Base-by-base conservation (phyloP, 2,113 vertebrate species). In the Corynorhinus townsendii region DNA sequence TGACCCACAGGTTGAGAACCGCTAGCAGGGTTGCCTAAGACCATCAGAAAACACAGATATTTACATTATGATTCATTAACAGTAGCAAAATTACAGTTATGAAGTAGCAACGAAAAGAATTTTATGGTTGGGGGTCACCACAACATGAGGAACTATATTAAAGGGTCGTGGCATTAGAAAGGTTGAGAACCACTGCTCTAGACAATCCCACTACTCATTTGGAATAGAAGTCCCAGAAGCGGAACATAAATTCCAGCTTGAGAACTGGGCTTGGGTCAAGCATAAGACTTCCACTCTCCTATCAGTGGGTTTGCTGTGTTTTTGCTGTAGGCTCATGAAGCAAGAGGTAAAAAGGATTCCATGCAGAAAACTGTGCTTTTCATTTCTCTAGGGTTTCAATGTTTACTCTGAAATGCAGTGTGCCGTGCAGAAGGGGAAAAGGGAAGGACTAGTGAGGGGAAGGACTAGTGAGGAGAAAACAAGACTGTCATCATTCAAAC, bases 401-500 rank as follows among this genome's bases (percentile, higher is more conserved):
- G 5, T n/a, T 38, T 20, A 69, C 20, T 30, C 28, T 49, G 38
- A 79, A 76, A 52, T 52, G 54, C 47, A 38, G 17, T 3, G 8
- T 79, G 43, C 45, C 11, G 4, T 0, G 16, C 4, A 59, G 28
- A 68, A 49, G 35, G 16, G 26, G 72, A 17, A 24, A 16, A 26
- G 17, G 4, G 45, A 20, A 11, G 56, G 26, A 17, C 4, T 1
- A 10, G 24, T 2, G 59, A 33, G 0, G 10, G 47, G 1, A 7
- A 64, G 56, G 26, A 17, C 4, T 1, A 10, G 24, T 2, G 59
- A 33, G 0, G 10, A 52, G 1, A 7, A 64, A 40, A 19, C 7
- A 10, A n/a, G 12, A 16, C 15, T 8, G 7, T 49, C 45, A 30
- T 80, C 33, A 1, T n/a, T 30, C n/a, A 56, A 45, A 59, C 0